Conservation (phyloP, 2,888 invertebrate species). For the Andrena haemorrhoa region DNA sequence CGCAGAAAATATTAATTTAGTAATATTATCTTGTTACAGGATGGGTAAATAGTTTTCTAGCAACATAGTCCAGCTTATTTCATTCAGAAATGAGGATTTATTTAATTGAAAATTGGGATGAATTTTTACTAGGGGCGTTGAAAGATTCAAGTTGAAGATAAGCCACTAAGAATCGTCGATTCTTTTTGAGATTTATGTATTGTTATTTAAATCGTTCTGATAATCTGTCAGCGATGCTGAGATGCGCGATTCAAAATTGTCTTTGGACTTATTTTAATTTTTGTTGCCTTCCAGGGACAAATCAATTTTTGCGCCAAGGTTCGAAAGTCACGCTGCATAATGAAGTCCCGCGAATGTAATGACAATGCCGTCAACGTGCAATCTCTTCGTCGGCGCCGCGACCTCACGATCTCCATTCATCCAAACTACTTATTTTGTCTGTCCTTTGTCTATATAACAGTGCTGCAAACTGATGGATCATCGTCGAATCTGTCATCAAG, state of each 20-base stretch:
- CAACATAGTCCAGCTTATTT: too few relatives aligned
- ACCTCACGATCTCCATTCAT: slow-evolving; percentile 34
- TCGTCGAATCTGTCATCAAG: background rate
- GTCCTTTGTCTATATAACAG: slow-evolving; percentile 25
- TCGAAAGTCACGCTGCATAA: slow-evolving; percentile 39
- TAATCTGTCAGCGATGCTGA: too few relatives aligned
- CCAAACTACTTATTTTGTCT: background rate
- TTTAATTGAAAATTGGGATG: too few relatives aligned
- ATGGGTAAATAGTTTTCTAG: too few relatives aligned
- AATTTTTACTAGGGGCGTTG: too few relatives aligned
- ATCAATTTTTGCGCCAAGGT: slow-evolving; percentile 23
- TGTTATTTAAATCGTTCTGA: background rate
- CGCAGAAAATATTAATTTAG: too few relatives aligned
- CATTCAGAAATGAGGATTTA: too few relatives aligned
- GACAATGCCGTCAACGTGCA: background rate
- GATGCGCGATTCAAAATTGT: background rate
- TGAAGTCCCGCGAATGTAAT: slow-evolving; percentile 28
- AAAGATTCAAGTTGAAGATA: too few relatives aligned
- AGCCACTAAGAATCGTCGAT: too few relatives aligned
- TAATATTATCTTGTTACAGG: too few relatives aligned
- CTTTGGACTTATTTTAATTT: background rate
- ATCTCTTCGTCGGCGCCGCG: background rate
- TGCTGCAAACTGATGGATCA: background rate
- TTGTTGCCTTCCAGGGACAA: slow-evolving; percentile 1
- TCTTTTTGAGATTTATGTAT: too few relatives aligned